A percentile compares a stretch with the other conserved stretches of the same genome.
phyloP scores from a whole-genome alignment of 2,888 invertebrate genomes.

The Rotaria magnacalcarata region DNA sequence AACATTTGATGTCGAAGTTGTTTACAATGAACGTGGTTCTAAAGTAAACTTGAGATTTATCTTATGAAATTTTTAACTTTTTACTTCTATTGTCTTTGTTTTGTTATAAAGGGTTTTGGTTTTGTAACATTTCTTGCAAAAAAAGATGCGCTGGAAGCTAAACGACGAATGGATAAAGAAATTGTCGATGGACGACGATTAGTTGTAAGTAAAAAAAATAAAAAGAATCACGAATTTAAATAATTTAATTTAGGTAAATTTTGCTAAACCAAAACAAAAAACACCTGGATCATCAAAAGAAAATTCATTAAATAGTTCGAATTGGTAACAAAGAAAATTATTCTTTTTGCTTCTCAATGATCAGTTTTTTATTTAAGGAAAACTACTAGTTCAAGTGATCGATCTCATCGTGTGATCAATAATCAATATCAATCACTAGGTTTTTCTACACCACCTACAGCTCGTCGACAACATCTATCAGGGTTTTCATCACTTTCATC shows the following conservation, averaged over 20 bases:
- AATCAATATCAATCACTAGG: not conserved
- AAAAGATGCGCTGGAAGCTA: not conserved
- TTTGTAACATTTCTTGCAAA: not conserved
- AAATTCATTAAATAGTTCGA: not conserved
- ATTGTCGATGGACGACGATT: constrained; percentile 14
- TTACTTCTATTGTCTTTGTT: not conserved
- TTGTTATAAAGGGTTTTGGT: not conserved
- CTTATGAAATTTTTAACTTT: not conserved
- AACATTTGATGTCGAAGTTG: constrained; percentile 16
- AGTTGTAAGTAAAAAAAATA: not conserved
- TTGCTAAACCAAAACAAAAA: constrained; percentile 24
- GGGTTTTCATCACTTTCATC: not conserved
- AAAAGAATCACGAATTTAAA: not conserved
- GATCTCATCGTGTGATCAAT: not conserved
- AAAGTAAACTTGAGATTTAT: not conserved
- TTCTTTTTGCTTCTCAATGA: not conserved
- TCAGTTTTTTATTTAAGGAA: not conserved
- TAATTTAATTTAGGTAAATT: not conserved
- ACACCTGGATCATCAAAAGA: not conserved
- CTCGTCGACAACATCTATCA: constrained; percentile 4
- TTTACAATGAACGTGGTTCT: constrained; percentile 8
- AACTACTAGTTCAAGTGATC: not conserved
- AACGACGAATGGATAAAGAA: not conserved
- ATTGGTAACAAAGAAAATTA: not conserved
- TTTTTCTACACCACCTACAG: constrained; percentile 4